Evolutionary conservation across 2,113 vertebrate species (phyloP).

Genomic region (Salvator merianae): DNA sequence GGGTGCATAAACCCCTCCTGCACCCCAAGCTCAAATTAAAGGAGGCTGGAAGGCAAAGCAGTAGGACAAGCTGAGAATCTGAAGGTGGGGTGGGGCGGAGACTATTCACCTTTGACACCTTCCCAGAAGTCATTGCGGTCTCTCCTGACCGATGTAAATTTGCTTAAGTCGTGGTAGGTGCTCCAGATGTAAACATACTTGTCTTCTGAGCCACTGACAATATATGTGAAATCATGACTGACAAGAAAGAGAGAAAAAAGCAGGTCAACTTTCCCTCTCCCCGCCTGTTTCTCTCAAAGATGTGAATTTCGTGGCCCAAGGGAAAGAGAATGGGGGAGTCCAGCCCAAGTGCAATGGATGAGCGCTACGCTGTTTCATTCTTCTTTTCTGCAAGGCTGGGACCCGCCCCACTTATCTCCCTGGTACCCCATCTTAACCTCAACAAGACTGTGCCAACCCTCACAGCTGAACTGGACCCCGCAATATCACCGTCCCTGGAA

Average conservation of each 20-base stretch:
- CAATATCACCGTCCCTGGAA: background rate
- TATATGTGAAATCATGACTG: constrained; percentile 97
- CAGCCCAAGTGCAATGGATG: background rate
- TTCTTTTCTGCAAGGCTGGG: background rate
- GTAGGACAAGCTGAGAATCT: background rate
- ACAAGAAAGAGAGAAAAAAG: constrained; percentile 33
- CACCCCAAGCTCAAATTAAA: background rate
- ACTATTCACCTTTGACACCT: constrained; percentile 93
- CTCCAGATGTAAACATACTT: constrained; percentile 99
- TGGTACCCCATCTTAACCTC: background rate
- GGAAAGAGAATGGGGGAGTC: background rate
- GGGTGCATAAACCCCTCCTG: background rate
- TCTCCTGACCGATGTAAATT: constrained; percentile 95
- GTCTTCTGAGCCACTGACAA: constrained; percentile 97
- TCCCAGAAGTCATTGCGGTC: constrained; percentile 99
- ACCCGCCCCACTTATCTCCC: too few relatives aligned
- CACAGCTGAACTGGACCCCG: background rate
- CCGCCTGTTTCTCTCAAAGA: background rate
- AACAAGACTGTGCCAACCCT: background rate
- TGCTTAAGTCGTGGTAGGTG: constrained; percentile 97
- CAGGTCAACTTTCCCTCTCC: background rate
- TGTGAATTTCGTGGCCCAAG: background rate
- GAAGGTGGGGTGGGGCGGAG: background rate
- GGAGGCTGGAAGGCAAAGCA: background rate
- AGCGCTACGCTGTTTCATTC: background rate